These are phyloP conservation scores for Lepidochrysops patricia DNA, from an alignment of 2,888 invertebrate genomes.

Conservation along the genomic window DNA sequence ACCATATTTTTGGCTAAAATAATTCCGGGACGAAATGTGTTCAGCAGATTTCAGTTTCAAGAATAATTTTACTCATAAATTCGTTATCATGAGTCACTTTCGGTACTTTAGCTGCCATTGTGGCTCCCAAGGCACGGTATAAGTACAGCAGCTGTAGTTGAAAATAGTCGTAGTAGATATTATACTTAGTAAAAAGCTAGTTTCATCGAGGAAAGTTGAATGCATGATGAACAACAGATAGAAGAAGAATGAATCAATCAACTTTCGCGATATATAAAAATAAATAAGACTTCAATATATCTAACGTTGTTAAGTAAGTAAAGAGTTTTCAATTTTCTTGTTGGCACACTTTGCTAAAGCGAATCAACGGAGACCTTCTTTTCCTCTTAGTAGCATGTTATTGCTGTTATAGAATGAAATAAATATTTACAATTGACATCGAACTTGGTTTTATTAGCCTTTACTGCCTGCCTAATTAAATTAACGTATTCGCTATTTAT, in stretches of 20 bases:
- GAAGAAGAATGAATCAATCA: neutral
- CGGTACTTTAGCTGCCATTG: neutral
- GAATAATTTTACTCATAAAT: neutral
- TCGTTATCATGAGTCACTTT: neutral
- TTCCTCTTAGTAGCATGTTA: neutral
- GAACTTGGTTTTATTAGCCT: neutral
- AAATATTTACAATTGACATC: neutral
- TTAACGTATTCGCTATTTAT: neutral
- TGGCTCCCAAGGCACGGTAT: neutral
- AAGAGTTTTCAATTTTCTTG: too few species aligned
- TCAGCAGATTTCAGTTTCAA: neutral
- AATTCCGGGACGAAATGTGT: conserved; percentile 1
- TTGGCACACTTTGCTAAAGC: too few species aligned
- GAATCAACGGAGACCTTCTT: too few species aligned
- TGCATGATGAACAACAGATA: neutral
- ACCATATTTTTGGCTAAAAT: neutral
- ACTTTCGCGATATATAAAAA: neutral
- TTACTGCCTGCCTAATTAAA: neutral
- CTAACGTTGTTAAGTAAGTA: too few species aligned
- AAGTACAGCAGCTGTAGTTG: neutral
- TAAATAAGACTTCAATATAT: neutral
- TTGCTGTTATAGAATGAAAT: neutral
- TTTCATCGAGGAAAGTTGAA: neutral
- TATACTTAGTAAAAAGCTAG: neutral
- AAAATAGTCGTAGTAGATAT: neutral